Conservation (phyloP, 2,113 vertebrate genomes). For the Mormyrus lacerda region DNA sequence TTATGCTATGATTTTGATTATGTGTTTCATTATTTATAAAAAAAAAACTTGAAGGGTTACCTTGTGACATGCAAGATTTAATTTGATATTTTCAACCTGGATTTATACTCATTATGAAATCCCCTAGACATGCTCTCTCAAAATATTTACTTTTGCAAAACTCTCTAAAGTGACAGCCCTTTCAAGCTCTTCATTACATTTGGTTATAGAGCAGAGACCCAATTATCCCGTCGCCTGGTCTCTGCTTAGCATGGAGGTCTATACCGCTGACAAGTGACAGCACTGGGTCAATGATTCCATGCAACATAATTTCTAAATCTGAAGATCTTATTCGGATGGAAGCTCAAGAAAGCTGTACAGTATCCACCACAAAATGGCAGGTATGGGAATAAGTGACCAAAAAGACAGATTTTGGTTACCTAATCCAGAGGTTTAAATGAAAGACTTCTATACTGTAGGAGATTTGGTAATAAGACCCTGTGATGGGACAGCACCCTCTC, state of each 20-base stretch:
- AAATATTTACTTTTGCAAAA: slow-evolving; percentile 66
- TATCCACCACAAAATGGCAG: slow-evolving; percentile 18
- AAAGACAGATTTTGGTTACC: slow-evolving; percentile 15
- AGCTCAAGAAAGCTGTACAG: slow-evolving; percentile 33
- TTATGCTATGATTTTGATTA: slow-evolving; percentile 66
- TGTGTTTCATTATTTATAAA: slow-evolving; percentile 51
- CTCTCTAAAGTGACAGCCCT: slow-evolving; percentile 70
- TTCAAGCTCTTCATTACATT: slow-evolving; percentile 74
- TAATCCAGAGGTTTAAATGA: neutral
- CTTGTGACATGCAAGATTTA: slow-evolving; percentile 66
- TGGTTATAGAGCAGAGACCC: slow-evolving; percentile 56
- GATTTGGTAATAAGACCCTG: neutral
- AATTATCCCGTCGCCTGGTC: slow-evolving; percentile 69
- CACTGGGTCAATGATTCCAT: slow-evolving; percentile 68
- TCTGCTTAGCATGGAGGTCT: slow-evolving; percentile 62
- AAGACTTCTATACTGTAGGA: slow-evolving; percentile 2
- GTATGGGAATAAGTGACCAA: slow-evolving; percentile 19
- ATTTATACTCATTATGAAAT: slow-evolving; percentile 69
- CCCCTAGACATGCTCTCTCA: slow-evolving; percentile 68
- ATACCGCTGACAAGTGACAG: slow-evolving; percentile 53
- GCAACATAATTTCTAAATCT: slow-evolving; percentile 58
- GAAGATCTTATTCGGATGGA: slow-evolving; percentile 58
- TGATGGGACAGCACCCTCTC: neutral
- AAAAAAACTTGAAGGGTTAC: slow-evolving; percentile 56
- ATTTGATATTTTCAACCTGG: slow-evolving; percentile 71